A percentile compares a stretch with the other conserved stretches of the same genome.
These are phyloP conservation scores for Sebastolobus alascanus DNA, from an alignment of 2,797 vertebrate genomes.

Conservation along the genomic window DNA sequence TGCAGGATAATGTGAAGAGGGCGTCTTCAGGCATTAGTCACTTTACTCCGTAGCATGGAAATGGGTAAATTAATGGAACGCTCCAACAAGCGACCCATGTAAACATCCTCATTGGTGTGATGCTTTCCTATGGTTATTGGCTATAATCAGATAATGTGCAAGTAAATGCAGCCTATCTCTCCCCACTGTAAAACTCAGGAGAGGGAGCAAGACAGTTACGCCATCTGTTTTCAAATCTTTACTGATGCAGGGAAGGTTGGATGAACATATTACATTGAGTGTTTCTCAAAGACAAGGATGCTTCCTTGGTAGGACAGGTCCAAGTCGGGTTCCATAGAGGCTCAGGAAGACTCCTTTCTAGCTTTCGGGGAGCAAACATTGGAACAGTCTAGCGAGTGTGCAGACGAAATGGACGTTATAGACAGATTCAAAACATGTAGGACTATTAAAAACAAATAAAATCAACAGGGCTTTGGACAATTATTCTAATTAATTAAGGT, in stretches of 20 bases:
- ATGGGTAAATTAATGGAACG: neutral
- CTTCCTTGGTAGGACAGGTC: neutral
- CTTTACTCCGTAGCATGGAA: constrained; percentile 1
- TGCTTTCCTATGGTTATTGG: neutral
- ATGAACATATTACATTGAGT: neutral
- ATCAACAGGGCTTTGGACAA: too few species aligned
- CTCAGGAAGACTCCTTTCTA: neutral
- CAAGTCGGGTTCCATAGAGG: neutral
- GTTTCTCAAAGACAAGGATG: neutral
- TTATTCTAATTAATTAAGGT: too few species aligned
- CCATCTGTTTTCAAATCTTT: constrained; percentile 9
- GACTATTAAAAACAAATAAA: too few species aligned
- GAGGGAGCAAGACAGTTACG: too few species aligned
- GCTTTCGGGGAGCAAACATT: too few species aligned
- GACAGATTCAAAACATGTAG: too few species aligned
- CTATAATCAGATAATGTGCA: constrained; percentile 11
- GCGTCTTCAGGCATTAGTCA: neutral
- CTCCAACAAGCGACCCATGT: accelerated
- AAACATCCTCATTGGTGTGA: neutral
- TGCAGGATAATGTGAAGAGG: neutral
- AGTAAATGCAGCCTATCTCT: neutral
- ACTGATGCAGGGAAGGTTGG: neutral
- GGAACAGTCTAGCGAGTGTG: too few species aligned
- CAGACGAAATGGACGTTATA: too few species aligned
- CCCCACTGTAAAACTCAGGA: neutral